Base-by-base conservation (phyloP, 2,797 vertebrate species). In the Amblyraja radiata region DNA sequence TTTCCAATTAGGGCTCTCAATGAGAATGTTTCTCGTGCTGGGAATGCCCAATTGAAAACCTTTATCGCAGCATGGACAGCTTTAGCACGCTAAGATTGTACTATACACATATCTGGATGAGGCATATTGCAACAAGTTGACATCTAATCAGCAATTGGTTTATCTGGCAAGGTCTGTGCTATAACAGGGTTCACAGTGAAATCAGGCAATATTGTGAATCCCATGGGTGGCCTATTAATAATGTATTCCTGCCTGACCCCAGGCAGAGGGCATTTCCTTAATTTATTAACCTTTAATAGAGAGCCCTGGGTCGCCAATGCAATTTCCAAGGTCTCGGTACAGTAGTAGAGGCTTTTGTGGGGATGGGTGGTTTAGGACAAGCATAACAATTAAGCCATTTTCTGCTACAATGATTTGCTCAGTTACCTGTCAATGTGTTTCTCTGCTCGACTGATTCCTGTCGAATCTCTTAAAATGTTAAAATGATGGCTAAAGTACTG, bases 271-370 rank as follows among this genome's bases (percentile, higher is more conserved):
- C 80, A 93, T 93, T 95, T 96, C 95, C 94, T 94, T 95, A 95
- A 96, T 96, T 97, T 96, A 95, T 96, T 97, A 96, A 95, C 95
- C 95, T 97, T 96, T 96, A 94, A 93, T 94, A 93, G 83, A 93
- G 94, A 94, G 95, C 94, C 95, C 93, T 93, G 94, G 71, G 94
- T 96, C 96, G 95, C 95, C 95, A 94, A 95, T 95, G 96, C 95
- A 93, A 95, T 96, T 95, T 95, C 94, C 96, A 96, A 95, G 95
- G 95, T 95, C 94, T 94, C 94, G 94, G 94, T 94, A 94, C 94
- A 94, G 94, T 95, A 94, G 94, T 95, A 93, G 94, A 94, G 94
- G 94, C 93, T 93, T 94, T 95, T 93, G 95, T 83, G 93, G 93
- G 95, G 96, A 94, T 93, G 94, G 95, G 94, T 93, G 93, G 94